These are phyloP conservation scores for Parazoanthus swiftii DNA, from an alignment of 92 coral and sea anemone species.

Conservation along the genomic window DNA sequence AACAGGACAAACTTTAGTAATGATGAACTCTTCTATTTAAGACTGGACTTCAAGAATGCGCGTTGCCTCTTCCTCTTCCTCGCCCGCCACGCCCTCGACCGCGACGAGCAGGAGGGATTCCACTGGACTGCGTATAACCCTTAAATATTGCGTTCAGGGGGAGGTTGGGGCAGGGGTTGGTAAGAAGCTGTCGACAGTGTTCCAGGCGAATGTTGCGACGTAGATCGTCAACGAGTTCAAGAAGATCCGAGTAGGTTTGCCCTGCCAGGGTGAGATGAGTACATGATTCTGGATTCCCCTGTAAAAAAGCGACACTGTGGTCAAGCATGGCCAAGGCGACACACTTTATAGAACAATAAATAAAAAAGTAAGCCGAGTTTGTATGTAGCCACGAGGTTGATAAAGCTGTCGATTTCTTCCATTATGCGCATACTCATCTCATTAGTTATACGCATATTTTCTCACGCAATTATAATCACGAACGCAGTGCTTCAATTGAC, in stretches of 20 bases:
- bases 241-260: constrained; percentile 57
- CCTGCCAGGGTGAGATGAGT: constrained; percentile 52
- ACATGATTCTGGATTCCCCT: constrained; percentile 47
- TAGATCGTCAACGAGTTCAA: constrained; percentile 56
- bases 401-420: too few relatives aligned
- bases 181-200: constrained; percentile 68
- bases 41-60: constrained; percentile 7
- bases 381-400: too few relatives aligned
- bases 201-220: constrained; percentile 59
- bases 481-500: too few relatives aligned
- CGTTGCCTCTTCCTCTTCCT: not conserved
- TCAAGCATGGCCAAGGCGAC: too few relatives aligned
- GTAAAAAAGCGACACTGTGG: not conserved
- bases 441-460: too few relatives aligned
- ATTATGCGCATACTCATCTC: too few relatives aligned
- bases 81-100: constrained; percentile 61
- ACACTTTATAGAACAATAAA: too few relatives aligned
- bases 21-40: not conserved
- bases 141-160: constrained; percentile 79
- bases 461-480: not conserved
- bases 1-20: not conserved
- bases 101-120: constrained; percentile 11
- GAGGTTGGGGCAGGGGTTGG: constrained; percentile 82
- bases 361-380: too few relatives aligned
- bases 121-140: constrained; percentile 55